Evolutionary conservation across 2,797 vertebrate genomes (phyloP).

Genomic region (Neopelma chrysocephalum): DNA sequence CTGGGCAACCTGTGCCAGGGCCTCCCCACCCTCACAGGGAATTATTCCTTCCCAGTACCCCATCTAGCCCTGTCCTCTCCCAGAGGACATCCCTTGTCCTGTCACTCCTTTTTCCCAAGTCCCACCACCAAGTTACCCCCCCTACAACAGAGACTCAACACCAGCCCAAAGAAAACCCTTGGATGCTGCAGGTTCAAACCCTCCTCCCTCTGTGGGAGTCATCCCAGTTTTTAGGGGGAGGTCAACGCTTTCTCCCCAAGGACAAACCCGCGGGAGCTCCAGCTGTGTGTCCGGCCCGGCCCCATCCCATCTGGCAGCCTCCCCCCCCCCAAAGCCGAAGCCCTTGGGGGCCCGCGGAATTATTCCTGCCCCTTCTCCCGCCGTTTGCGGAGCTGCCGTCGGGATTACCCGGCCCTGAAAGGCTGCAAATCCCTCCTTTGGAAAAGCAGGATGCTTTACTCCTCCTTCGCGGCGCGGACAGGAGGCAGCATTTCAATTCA

Average conservation of each 20-base stretch:
- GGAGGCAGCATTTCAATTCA: conserved; percentile 3
- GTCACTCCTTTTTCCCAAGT: background rate
- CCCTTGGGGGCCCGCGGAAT: rapidly evolving
- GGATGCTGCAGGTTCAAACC: background rate
- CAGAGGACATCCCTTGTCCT: background rate
- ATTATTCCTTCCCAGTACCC: background rate
- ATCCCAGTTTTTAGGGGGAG: background rate
- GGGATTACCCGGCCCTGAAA: background rate
- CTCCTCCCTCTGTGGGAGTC: background rate
- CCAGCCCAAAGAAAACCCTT: background rate
- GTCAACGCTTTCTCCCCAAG: background rate
- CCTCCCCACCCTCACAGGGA: no score
- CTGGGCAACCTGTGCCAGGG: background rate
- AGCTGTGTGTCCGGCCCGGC: background rate
- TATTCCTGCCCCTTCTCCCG: background rate
- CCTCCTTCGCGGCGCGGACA: background rate
- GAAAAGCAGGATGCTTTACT: background rate
- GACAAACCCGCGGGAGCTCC: background rate
- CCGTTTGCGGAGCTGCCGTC: background rate
- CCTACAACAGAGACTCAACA: background rate
- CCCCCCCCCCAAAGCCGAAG: background rate
- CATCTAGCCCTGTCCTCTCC: no score
- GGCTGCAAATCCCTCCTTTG: background rate
- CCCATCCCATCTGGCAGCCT: background rate
- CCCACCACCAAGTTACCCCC: background rate